A percentile compares a stretch with the other conserved stretches of the same genome.
These are phyloP conservation scores for Empis livida DNA, from an alignment of 2,888 invertebrate species.

Conservation along the genomic window DNA sequence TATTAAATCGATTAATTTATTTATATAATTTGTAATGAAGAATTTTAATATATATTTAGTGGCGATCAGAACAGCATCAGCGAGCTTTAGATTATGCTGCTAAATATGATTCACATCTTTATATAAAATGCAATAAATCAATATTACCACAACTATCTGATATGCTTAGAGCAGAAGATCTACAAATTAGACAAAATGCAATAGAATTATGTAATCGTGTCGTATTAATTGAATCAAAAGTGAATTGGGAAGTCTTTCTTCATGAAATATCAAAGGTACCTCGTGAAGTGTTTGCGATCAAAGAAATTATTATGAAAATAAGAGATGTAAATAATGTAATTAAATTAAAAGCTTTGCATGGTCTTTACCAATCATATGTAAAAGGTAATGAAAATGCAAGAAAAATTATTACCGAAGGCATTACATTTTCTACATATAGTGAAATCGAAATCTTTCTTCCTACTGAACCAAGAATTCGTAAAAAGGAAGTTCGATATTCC, in stretches of 20 bases:
- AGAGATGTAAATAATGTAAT: slow-evolving; percentile 27
- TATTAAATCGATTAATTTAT: too few species aligned
- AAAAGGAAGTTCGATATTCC: slow-evolving; percentile 23
- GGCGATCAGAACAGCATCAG: slow-evolving; percentile 26
- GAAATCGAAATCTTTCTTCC: slow-evolving; percentile 18
- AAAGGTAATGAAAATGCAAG: slow-evolving; percentile 26
- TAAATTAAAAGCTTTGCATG: slow-evolving; percentile 28
- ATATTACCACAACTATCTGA: slow-evolving; percentile 24
- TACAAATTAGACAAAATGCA: slow-evolving; percentile 25
- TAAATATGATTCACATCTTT: slow-evolving; percentile 32
- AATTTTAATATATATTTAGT: slow-evolving; percentile 14
- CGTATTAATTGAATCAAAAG: slow-evolving; percentile 25
- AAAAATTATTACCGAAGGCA: slow-evolving; percentile 25
- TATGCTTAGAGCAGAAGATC: slow-evolving; percentile 26
- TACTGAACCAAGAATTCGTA: slow-evolving; percentile 17
- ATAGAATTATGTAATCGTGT: slow-evolving; percentile 28
- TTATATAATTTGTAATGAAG: neutral
- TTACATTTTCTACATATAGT: slow-evolving; percentile 22
- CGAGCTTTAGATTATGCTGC: slow-evolving; percentile 31
- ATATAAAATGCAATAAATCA: slow-evolving; percentile 32
- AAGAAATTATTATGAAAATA: slow-evolving; percentile 24
- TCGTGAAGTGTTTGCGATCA: slow-evolving; percentile 27
- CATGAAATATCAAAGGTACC: slow-evolving; percentile 30
- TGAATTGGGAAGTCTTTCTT: slow-evolving; percentile 32
- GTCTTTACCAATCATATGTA: slow-evolving; percentile 20